A percentile compares a stretch with the other conserved stretches of the same genome.
These are phyloP conservation scores for Coendou prehensilis DNA, from an alignment of 2,797 vertebrate species.

Conservation along the genomic window DNA sequence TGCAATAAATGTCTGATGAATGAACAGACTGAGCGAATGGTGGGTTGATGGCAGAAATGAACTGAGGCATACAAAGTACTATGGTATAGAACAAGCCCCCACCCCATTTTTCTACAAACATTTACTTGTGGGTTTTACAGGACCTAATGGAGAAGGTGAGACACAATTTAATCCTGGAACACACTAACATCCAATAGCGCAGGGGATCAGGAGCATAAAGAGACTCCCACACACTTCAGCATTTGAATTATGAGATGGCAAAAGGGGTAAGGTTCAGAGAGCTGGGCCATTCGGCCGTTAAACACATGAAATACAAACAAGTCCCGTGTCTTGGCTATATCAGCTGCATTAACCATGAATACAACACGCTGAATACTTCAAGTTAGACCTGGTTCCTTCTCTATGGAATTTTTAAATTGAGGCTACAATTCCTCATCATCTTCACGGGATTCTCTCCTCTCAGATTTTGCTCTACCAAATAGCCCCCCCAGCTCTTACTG, in stretches of 20 bases:
- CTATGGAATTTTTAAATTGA: not conserved
- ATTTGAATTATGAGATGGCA: not conserved
- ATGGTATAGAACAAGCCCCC: not conserved
- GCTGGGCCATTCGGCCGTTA: not conserved
- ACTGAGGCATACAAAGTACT: not conserved
- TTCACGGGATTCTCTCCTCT: not conserved
- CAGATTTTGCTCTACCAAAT: not conserved
- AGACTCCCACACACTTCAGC: not conserved
- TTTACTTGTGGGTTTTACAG: not conserved
- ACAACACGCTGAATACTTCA: fast-evolving
- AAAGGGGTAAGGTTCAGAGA: not conserved
- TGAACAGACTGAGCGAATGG: not conserved
- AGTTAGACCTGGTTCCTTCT: not conserved
- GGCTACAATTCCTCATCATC: too few species aligned
- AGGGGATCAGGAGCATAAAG: not conserved
- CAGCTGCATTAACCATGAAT: not conserved
- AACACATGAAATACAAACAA: not conserved
- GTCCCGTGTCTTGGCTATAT: not conserved
- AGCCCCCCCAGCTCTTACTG: not conserved
- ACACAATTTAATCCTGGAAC: not conserved
- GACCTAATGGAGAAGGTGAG: not conserved
- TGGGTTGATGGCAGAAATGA: not conserved
- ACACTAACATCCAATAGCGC: not conserved
- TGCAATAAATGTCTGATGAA: not conserved
- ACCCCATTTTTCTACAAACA: not conserved